Percentiles rank a stretch among this genome's conserved stretches.
Evolutionary conservation across 2,113 vertebrate species (phyloP).

Genomic region (Orycteropus afer): DNA sequence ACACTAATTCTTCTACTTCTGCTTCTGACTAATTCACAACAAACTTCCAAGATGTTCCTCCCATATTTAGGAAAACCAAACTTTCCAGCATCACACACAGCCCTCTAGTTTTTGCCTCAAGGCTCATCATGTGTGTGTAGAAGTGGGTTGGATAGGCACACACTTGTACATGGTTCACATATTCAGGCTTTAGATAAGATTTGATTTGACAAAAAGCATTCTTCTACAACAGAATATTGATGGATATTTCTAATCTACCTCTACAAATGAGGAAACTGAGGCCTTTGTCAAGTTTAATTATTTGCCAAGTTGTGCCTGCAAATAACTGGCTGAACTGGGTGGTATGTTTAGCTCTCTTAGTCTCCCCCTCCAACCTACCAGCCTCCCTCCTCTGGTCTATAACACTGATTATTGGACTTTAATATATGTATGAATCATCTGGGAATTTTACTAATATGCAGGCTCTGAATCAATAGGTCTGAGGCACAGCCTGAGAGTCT

Average conservation of each 20-base stretch:
- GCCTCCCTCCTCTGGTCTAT: accelerated
- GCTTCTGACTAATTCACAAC: background rate
- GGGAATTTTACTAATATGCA: background rate
- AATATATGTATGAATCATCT: too few relatives aligned
- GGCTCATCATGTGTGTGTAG: background rate
- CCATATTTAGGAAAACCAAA: background rate
- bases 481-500: too few relatives aligned
- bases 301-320: background rate
- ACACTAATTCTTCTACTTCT: background rate
- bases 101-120: background rate
- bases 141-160: background rate
- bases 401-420: accelerated
- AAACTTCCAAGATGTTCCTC: background rate
- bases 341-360: too few relatives aligned
- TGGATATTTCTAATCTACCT: background rate
- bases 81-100: background rate
- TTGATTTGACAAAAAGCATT: background rate
- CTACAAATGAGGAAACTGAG: background rate
- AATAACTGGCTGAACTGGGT: background rate
- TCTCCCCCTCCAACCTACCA: accelerated
- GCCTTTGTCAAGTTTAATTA: background rate
- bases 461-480: background rate
- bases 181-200: background rate
- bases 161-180: background rate
- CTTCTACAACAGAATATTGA: background rate